Evolutionary conservation across 1,140 invertebrate genomes (phyloP).

Genomic region (Plectus sambesii): DNA sequence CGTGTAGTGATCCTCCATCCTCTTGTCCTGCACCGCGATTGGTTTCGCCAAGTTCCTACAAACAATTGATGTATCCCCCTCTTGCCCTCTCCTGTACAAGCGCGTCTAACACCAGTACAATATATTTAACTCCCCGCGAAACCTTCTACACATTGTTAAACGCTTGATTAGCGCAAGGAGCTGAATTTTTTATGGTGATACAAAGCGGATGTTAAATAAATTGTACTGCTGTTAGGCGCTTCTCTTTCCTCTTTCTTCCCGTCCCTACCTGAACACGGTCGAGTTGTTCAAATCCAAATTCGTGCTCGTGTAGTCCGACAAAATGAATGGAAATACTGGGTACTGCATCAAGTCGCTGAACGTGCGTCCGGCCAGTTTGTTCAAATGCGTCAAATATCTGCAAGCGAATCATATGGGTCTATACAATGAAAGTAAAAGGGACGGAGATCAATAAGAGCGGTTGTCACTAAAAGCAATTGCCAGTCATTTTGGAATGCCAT

Average conservation of each 20-base stretch:
- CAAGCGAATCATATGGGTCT: constrained; percentile 54
- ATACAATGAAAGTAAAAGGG: constrained; percentile 1
- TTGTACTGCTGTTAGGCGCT: no score
- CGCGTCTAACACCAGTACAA: no score
- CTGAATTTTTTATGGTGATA: no score
- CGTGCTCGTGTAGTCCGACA: constrained; percentile 65
- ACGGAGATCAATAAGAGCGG: not conserved
- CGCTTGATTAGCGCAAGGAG: no score
- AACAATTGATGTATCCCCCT: constrained; percentile 23
- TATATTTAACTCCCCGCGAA: no score
- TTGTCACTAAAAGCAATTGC: not conserved
- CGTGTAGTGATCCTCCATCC: constrained; percentile 71
- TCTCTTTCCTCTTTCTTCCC: no score
- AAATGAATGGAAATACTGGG: constrained; percentile 80
- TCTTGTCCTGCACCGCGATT: constrained; percentile 76
- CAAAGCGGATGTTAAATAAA: no score
- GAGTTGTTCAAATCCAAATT: constrained; percentile 62
- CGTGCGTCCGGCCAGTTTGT: constrained; percentile 73
- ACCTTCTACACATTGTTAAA: no score
- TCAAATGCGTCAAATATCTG: constrained; percentile 61
- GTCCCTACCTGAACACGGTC: constrained; percentile 59
- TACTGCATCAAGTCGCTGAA: constrained; percentile 90
- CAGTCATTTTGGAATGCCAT: not conserved
- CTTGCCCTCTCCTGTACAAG: no score
- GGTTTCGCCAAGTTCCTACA: constrained; percentile 66